Evolutionary conservation across 2,113 vertebrate genomes (phyloP), one percentile per base, ranked within the genome.

Genomic region (Astur gentilis): DNA sequence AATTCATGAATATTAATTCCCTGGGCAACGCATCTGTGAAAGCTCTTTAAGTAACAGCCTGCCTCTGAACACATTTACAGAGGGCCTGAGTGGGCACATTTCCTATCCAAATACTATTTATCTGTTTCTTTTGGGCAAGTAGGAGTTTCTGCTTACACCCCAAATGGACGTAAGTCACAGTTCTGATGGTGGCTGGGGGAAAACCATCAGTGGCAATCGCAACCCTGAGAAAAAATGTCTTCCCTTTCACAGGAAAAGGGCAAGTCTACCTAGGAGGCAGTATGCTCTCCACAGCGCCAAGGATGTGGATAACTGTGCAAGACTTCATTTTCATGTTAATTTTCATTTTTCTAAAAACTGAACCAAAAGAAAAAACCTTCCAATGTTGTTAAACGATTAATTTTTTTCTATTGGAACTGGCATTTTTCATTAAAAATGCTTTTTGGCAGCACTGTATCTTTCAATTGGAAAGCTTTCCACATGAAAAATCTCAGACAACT

Each of bases 401-500:
- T 62, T 82, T 89, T 52, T 88, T 55, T 3, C 34, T 71, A 44
- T 45, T 76, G 27, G 49, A 93, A 45, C 49, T 16, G n/a, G 32
- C 19, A 71, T 93, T 85, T 94, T 91, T 88, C 49, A 83, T 93
- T 76, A 76, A 95, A 93, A 94, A 90, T 87, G 44, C 2, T 76
- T 95, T 91, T 86, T 97, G 93, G 87, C 95, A 96, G 84, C 44
- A 16, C 49, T 57, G 36, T 80, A 38, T 90, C 92, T 95, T 96
- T 93, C 89, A 72, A 49, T 55, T 69, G 87, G 90, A 90, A 91
- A 94, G 31, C 73, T 83, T 96, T 91, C 82, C 82, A 91, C 58
- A 22, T 90, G 90, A 91, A 90, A 96, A 96, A 93, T 87, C 62
- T 88, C 70, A 23, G n/a, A 72, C 50, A 87, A 79, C 40, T 47